Evolutionary conservation across 1,140 invertebrate genomes (phyloP).

Genomic region (Drosophila saltans): DNA sequence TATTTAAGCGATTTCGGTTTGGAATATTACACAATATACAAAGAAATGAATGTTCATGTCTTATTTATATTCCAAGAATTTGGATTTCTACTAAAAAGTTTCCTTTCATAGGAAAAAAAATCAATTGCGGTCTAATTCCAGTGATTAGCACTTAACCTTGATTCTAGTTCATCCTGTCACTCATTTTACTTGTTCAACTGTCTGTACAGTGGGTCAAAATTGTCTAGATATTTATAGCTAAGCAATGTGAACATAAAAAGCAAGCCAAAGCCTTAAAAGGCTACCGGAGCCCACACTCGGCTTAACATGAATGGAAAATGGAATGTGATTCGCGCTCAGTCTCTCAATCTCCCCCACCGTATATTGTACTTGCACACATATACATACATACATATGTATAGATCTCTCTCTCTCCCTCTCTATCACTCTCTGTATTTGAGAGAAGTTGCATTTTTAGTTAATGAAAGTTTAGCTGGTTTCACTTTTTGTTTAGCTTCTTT

Average conservation of each 20-base stretch:
- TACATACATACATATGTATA: too few species aligned
- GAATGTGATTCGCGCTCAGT: conserved; percentile 14
- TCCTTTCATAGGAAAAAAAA: too few species aligned
- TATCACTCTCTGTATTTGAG: neutral
- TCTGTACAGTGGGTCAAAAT: neutral
- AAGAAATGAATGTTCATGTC: too few species aligned
- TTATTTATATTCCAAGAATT: too few species aligned
- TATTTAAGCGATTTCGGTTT: too few species aligned
- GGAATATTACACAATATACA: too few species aligned
- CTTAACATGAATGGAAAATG: conserved; percentile 34
- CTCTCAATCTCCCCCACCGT: neutral
- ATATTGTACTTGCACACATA: too few species aligned
- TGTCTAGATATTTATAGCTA: neutral
- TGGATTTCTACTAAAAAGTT: too few species aligned
- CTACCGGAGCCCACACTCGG: conserved; percentile 34
- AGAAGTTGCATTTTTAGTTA: conserved; percentile 46
- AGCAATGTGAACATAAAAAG: neutral
- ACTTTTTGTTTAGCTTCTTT: conserved; percentile 33
- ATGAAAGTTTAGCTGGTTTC: conserved; percentile 59
- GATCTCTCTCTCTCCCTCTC: neutral
- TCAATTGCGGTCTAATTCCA: too few species aligned
- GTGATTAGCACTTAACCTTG: too few species aligned
- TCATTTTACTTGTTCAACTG: neutral
- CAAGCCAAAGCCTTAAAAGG: conserved; percentile 40
- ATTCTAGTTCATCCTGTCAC: neutral